Evolutionary conservation across 2,797 vertebrate genomes (phyloP).

Genomic region (Catamblyrhynchus diadema): DNA sequence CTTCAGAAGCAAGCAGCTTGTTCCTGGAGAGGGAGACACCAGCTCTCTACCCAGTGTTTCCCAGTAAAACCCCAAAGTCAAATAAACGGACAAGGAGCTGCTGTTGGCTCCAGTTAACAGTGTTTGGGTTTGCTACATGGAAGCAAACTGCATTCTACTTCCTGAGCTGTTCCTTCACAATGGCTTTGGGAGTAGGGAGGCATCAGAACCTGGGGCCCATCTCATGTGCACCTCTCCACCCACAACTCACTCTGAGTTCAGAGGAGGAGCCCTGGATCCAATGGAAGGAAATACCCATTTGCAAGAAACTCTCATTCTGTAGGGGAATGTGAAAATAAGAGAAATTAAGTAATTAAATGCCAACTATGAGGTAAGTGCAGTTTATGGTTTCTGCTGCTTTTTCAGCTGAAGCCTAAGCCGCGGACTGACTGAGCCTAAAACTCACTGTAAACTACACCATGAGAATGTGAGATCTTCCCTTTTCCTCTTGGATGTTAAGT

Average conservation of each 20-base stretch:
- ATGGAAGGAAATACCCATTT: not conserved
- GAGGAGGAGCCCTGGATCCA: not conserved
- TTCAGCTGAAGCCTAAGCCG: not conserved
- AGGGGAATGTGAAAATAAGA: not conserved
- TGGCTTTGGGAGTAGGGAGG: not conserved
- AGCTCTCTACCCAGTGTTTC: rapidly evolving
- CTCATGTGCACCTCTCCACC: not conserved
- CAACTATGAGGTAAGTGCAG: not conserved
- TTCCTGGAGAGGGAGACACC: not conserved
- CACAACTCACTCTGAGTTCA: not conserved
- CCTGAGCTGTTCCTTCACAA: not conserved
- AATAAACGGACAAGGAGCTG: not conserved
- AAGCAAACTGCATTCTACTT: not conserved
- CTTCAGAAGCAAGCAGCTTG: not conserved
- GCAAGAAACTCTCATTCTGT: not conserved
- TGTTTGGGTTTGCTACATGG: not conserved
- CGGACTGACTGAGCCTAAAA: not conserved
- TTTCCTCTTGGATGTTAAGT: not conserved
- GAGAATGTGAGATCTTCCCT: not conserved
- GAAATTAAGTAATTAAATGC: not conserved
- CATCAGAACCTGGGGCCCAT: not conserved
- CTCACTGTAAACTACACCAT: not conserved
- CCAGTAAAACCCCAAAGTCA: not conserved
- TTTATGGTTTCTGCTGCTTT: not conserved
- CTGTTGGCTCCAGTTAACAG: not conserved